Evolutionary conservation across 2,113 vertebrate species (phyloP).

Genomic region (Heptranchias perlo): DNA sequence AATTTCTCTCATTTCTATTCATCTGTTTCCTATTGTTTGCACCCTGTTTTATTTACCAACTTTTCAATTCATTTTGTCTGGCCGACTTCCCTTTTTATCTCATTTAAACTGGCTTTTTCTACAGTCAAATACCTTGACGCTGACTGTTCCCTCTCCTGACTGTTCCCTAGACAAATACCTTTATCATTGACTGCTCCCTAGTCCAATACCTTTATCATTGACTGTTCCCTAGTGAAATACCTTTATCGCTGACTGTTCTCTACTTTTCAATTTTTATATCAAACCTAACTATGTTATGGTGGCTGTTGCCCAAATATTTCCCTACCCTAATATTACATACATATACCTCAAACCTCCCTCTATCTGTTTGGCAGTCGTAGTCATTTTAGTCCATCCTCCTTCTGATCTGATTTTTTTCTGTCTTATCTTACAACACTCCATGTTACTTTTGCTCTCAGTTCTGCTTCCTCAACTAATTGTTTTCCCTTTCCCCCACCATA

Average conservation of each 20-base stretch:
- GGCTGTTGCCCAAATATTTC: neutral
- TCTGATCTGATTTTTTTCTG: neutral
- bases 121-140: neutral
- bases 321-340: neutral
- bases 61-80: neutral
- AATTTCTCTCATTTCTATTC: neutral
- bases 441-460: neutral
- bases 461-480: neutral
- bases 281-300: neutral
- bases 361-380: neutral
- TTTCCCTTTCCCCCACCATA: neutral
- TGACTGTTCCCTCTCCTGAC: neutral
- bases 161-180: neutral
- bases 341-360: neutral
- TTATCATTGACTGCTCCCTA: neutral
- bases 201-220: too few species aligned
- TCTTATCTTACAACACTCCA: too few species aligned
- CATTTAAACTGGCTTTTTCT: neutral
- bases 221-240: too few species aligned
- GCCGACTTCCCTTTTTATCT: neutral
- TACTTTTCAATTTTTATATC: neutral
- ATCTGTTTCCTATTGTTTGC: neutral
- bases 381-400: neutral
- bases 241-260: too few species aligned
- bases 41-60: neutral